These are phyloP conservation scores for Timandra comae DNA, from an alignment of 2,888 invertebrate species.

Conservation along the genomic window DNA sequence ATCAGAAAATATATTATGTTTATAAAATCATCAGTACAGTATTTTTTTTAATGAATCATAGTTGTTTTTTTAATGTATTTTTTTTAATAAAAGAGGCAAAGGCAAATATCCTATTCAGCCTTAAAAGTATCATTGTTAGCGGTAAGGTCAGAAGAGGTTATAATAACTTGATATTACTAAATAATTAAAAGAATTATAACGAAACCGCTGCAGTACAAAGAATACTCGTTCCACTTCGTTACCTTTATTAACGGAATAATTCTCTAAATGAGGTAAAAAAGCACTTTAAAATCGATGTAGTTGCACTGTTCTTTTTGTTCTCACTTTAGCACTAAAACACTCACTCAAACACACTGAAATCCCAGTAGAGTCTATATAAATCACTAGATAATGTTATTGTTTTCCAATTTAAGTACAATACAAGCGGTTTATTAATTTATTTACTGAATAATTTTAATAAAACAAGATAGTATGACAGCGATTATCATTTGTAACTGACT, in stretches of 20 bases:
- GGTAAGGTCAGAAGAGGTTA: background rate
- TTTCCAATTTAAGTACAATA: slow-evolving; percentile 21
- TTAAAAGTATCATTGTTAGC: no score
- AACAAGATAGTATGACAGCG: slow-evolving; percentile 47
- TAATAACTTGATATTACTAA: slow-evolving; percentile 1
- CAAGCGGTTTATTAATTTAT: slow-evolving; percentile 32
- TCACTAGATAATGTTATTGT: slow-evolving; percentile 17
- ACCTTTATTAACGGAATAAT: slow-evolving; percentile 48
- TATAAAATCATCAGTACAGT: no score
- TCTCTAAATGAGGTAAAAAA: slow-evolving; percentile 50
- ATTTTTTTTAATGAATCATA: no score
- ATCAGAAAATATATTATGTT: no score
- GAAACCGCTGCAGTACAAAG: slow-evolving; percentile 36
- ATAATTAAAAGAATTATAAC: background rate
- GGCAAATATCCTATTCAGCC: no score
- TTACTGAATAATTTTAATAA: slow-evolving; percentile 38
- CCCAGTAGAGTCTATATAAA: slow-evolving; percentile 23
- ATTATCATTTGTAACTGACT: slow-evolving; percentile 64
- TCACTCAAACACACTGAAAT: slow-evolving; percentile 32
- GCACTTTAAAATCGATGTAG: slow-evolving; percentile 41
- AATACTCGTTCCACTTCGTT: slow-evolving; percentile 45
- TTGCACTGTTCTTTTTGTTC: slow-evolving; percentile 30
- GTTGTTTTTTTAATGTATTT: no score
- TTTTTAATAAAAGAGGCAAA: no score
- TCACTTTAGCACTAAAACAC: slow-evolving; percentile 22